Base-by-base conservation (phyloP, 2,888 invertebrate species). In the Hirudinaria manillensis region DNA sequence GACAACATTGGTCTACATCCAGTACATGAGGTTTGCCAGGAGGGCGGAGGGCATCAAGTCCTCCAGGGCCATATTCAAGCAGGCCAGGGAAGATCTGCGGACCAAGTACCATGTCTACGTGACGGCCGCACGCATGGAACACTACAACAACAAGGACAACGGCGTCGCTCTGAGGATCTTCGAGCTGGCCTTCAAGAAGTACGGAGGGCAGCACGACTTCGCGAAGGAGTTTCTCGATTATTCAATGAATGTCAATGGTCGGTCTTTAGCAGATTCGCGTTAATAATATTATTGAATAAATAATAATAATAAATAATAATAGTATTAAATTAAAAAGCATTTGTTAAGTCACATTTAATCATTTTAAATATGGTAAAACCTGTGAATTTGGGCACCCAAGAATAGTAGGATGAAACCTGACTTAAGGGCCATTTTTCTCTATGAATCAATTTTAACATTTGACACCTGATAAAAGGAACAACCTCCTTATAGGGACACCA, bases 11-110 rank as follows among this genome's bases (percentile, higher is more conserved):
- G 93, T 94, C 0, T 99, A 94, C 84, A 93, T 99, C 24, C 99
- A 99, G 83, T 96, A 97, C 84, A 99, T 99, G 98, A 96, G 97
- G 87, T 99, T 99, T 85, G 93, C 95, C 0, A 88, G 99, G 21
- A 88, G 99, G 72, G 96, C 97, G 0, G 98, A 99, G 85, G 99
- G 99, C 34, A 98, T 99, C 79, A 97, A 97, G 86, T 92, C 96
- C 0, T 97, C 98, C 0, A 87, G 99, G 81, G 90, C 90, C 0
- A 92, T 99, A 19, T 99, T 99, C 85, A 97, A 97, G 84, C 89
- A 92, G 79, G 97, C 97, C 0, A 88, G 99, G 32, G 97, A 98
- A 84, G 98, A 99, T 84, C 85, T 88, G 3, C 83, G 89, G 32
- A 90, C 91, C 0, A 90, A 90, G 1, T 94, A 93, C 86, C 96